These are phyloP conservation scores for Sisyra nigra DNA, from an alignment of 2,888 invertebrate species.

Conservation along the genomic window DNA sequence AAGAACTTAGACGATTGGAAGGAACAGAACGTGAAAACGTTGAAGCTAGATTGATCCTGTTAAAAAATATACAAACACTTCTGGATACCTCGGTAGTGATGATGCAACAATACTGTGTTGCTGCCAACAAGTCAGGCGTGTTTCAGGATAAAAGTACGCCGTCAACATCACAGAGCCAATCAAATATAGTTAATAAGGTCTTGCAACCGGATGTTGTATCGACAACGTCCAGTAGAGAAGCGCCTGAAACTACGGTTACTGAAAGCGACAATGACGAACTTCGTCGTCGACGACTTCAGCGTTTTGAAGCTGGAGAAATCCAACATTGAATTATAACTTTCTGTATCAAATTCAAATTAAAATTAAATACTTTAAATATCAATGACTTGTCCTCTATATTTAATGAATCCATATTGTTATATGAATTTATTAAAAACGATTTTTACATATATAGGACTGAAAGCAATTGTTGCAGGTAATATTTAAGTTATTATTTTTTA, in stretches of 20 bases:
- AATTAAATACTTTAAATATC: too few relatives aligned
- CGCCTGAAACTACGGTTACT: constrained; percentile 10
- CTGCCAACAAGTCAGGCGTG: constrained; percentile 29
- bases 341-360: too few relatives aligned
- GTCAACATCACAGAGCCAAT: too few relatives aligned
- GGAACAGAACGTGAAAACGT: constrained; percentile 74
- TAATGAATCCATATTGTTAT: too few relatives aligned
- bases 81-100: constrained; percentile 86
- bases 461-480: too few relatives aligned
- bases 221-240: neutral
- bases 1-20: constrained; percentile 78
- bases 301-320: constrained; percentile 31
- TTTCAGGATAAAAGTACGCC: too few relatives aligned
- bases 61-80: constrained; percentile 59
- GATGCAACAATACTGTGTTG: constrained; percentile 83
- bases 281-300: constrained; percentile 59
- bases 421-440: too few relatives aligned
- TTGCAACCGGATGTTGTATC: constrained; percentile 8
- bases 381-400: too few relatives aligned
- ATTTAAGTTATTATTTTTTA: too few relatives aligned
- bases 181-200: too few relatives aligned
- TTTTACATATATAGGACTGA: too few relatives aligned
- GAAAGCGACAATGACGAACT: constrained; percentile 42
- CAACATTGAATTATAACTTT: neutral
- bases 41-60: constrained; percentile 75